A percentile compares a stretch with the other conserved stretches of the same genome.
phyloP scores from a whole-genome alignment of 2,888 invertebrate species.

The Shargacucullia verbasci region DNA sequence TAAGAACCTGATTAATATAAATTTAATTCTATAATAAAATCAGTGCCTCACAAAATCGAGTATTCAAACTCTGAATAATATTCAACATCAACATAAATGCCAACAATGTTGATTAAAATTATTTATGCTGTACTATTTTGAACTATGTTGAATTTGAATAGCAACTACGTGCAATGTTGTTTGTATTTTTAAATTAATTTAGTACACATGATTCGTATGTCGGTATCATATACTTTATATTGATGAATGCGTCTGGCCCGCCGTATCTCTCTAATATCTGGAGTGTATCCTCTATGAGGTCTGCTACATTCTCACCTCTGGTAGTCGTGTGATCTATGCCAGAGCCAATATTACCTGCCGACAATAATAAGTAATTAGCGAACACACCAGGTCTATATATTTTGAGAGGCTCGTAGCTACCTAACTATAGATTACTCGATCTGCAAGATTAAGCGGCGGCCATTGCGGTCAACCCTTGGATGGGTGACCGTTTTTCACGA shows the following conservation, averaged over 20 bases:
- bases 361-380: background rate
- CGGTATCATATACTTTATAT: slow-evolving; percentile 99
- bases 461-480: no score
- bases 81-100: slow-evolving; percentile 17
- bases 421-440: no score
- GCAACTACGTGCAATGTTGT: slow-evolving; percentile 4
- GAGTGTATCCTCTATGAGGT: slow-evolving; percentile 97
- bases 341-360: slow-evolving; percentile 95
- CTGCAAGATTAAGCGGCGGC: no score
- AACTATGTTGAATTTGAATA: slow-evolving; percentile 27
- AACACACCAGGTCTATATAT: no score
- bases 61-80: slow-evolving; percentile 8
- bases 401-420: no score
- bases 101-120: slow-evolving; percentile 7
- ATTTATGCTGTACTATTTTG: slow-evolving; percentile 10
- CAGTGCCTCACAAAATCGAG: slow-evolving; percentile 19
- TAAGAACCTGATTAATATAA: slow-evolving; percentile 19
- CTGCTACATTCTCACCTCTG: slow-evolving; percentile 95
- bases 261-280: slow-evolving; percentile 97
- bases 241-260: slow-evolving; percentile 98
- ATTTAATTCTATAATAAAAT: slow-evolving; percentile 7
- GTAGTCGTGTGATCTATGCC: slow-evolving; percentile 97
- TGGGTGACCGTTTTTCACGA: no score
- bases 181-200: slow-evolving; percentile 84
- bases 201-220: slow-evolving; percentile 98